Conservation (phyloP, 2,113 vertebrate genomes). For the Anguilla japonica region DNA sequence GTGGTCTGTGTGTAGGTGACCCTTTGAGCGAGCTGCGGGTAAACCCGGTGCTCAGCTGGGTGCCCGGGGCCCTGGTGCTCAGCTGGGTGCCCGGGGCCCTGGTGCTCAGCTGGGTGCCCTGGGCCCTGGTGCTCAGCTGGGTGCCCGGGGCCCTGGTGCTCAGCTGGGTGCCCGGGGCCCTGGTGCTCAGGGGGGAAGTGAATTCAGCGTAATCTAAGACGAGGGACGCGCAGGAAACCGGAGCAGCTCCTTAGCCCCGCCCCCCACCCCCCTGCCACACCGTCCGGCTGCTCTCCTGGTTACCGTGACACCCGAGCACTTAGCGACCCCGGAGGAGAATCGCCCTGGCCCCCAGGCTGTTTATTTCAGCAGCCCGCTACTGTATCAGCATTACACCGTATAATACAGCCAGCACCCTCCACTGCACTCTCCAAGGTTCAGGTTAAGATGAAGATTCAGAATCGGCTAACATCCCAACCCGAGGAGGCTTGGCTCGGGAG, state of each 20-base stretch:
- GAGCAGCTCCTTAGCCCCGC: neutral
- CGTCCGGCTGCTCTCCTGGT: neutral
- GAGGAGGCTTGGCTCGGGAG: too few relatives aligned
- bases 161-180: neutral
- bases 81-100: neutral
- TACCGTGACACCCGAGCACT: neutral
- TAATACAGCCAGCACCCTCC: too few relatives aligned
- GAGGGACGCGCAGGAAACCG: neutral
- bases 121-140: too few relatives aligned
- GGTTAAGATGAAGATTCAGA: too few relatives aligned
- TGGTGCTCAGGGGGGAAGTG: neutral
- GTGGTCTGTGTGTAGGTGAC: too few relatives aligned
- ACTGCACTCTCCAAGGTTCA: too few relatives aligned
- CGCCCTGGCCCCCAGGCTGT: neutral
- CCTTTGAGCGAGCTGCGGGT: neutral
- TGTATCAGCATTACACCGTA: neutral
- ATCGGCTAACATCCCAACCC: too few relatives aligned
- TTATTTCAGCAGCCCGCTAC: neutral
- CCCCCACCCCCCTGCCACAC: neutral
- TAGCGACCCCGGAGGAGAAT: neutral
- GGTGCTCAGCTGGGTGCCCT: too few relatives aligned
- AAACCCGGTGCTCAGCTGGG: neutral
- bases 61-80: neutral
- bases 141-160: neutral
- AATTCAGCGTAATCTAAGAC: neutral